Evolutionary conservation across 1,140 invertebrate genomes (phyloP), one percentile per base, ranked within the genome.

Genomic region (Diploscapter pachys): DNA sequence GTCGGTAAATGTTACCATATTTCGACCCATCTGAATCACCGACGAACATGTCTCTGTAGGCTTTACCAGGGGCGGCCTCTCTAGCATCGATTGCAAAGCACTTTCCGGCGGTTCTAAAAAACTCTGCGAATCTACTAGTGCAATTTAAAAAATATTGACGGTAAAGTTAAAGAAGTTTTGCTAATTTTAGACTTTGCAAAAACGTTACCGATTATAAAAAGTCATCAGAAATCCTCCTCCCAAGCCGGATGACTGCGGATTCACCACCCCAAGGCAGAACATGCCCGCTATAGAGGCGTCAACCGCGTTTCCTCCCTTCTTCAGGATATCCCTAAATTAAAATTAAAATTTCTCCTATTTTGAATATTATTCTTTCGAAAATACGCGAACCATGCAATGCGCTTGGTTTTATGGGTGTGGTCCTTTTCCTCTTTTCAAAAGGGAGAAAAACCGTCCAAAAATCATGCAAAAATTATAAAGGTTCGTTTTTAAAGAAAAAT

Each of bases 181-280:
- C 51, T 6, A 6, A 55, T 6, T 68, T 53, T 53, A 31, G 31
- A 31, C 31, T 31, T 31, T 31, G 31, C 31, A 31, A 31, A 31
- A 31, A 31, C 31, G 31, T 31, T 52, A 68, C 75, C 48, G 86
- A 63, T 89, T 86, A 83, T 93, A 95, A 62, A 93, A 88, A 1
- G 92, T 92, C 91, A 93, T 92, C 63, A 94, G 86, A 83, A 92
- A 91, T 0, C 93, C 93, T 66, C 94, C 94, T 3, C 94, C 93
- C 0, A 95, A 82, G 0, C 93, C 93, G 57, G 92, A 91, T 83
- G 91, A 93, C 80, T 95, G 92, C 76, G 92, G 89, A 82, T 93
- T 92, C 3, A 92, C 88, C 0, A 95, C 89, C 0, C 93, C 92
- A 79, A 92, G 91, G 88, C 94, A 96, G 73, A 96, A 91, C 82